phyloP scores from a whole-genome alignment of 2,113 vertebrate species.

The Pedionomus torquatus region DNA sequence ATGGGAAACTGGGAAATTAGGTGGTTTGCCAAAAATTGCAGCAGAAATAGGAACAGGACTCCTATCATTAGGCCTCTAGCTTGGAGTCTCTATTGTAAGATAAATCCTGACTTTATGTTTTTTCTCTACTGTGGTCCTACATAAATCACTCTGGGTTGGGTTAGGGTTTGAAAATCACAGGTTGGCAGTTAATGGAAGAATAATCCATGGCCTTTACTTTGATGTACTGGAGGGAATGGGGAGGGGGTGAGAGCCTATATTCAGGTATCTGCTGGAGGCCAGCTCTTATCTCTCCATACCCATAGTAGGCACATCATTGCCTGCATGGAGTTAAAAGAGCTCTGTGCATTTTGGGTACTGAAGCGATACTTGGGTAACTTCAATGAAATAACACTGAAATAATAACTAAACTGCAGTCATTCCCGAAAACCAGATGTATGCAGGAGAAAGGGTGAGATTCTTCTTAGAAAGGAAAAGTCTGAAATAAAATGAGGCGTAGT shows the following conservation, averaged over 20 bases:
- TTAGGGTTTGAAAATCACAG: not conserved
- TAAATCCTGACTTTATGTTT: not conserved
- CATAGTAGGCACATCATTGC: no score
- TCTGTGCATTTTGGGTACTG: not conserved
- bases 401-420: not conserved
- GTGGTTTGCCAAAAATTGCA: not conserved
- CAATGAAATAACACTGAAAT: not conserved
- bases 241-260: not conserved
- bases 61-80: not conserved
- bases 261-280: not conserved
- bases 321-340: not conserved
- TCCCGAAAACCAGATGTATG: accelerated
- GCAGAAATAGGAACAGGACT: not conserved
- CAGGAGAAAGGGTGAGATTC: not conserved
- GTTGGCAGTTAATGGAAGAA: not conserved
- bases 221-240: not conserved
- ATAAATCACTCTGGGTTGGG: not conserved
- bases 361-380: not conserved
- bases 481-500: not conserved
- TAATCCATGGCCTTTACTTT: not conserved
- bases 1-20: not conserved
- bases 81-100: not conserved
- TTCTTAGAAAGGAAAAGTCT: not conserved
- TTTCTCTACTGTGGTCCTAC: not conserved
- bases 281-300: not conserved